phyloP scores from a whole-genome alignment of 2,797 vertebrate species.

The Micropoecilia bifurca region DNA sequence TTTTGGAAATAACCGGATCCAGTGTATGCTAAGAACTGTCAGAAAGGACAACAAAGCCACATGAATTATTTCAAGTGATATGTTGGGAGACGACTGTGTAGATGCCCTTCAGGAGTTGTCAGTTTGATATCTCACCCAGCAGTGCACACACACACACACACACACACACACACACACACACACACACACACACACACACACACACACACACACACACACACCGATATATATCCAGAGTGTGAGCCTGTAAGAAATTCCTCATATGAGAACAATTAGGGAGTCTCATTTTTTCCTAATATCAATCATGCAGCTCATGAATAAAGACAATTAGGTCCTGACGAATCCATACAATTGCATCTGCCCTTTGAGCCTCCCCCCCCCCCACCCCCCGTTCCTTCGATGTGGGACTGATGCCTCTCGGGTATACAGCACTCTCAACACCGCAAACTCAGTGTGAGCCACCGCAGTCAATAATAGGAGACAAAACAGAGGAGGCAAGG shows the following conservation, averaged over 20 bases:
- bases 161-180: constrained; percentile 29
- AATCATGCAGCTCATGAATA: constrained; percentile 83
- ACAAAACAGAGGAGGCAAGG: constrained; percentile 72
- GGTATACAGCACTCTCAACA: constrained; percentile 70
- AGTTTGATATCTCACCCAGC: constrained; percentile 77
- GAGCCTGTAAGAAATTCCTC: constrained; percentile 69
- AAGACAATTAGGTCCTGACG: constrained; percentile 79
- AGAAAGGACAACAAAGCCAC: constrained; percentile 69
- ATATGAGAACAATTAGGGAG: constrained; percentile 79
- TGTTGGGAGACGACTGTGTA: constrained; percentile 62
- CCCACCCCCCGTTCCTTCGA: constrained; percentile 26
- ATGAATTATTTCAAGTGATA: constrained; percentile 77
- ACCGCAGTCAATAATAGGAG: constrained; percentile 72
- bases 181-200: constrained; percentile 21
- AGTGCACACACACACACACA: constrained; percentile 35
- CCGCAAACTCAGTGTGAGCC: constrained; percentile 65
- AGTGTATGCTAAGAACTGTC: constrained; percentile 62
- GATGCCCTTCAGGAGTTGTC: constrained; percentile 81
- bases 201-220: background rate
- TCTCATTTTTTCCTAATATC: constrained; percentile 82
- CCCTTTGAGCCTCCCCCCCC: constrained; percentile 65
- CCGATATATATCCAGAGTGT: constrained; percentile 23
- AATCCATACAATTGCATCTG: constrained; percentile 77
- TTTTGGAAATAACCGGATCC: constrained; percentile 38
- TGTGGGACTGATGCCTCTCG: constrained; percentile 71